Conservation (phyloP, 2,113 vertebrate species). For the Sphaerodactylus townsendi region DNA sequence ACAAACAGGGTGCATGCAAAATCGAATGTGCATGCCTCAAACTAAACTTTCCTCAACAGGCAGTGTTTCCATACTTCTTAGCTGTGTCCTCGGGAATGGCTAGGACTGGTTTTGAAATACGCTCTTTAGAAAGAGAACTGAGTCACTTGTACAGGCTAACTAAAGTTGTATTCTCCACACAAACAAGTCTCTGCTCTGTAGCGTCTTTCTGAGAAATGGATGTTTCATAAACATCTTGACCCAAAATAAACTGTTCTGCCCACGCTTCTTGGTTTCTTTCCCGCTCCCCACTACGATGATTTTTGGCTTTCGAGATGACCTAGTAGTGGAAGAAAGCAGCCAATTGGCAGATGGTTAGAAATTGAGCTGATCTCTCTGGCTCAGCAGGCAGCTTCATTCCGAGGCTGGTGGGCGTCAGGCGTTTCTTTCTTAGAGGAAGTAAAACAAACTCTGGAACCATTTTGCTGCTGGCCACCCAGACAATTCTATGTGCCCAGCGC, state of each 20-base stretch:
- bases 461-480: too few species aligned
- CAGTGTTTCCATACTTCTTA: background rate
- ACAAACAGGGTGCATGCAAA: conserved; percentile 55
- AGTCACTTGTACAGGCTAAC: too few species aligned
- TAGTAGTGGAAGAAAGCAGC: conserved; percentile 25
- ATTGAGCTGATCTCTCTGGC: background rate
- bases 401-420: too few species aligned
- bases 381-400: background rate
- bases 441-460: too few species aligned
- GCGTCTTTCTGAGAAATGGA: background rate
- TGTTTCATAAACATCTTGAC: background rate
- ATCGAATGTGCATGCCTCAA: conserved; percentile 45
- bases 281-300: background rate
- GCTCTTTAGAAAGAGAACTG: too few species aligned
- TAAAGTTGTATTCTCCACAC: background rate
- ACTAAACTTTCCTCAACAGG: conserved; percentile 41
- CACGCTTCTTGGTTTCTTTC: background rate
- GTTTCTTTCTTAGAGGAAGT: too few species aligned
- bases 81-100: background rate
- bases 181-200: background rate
- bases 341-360: background rate
- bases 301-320: conserved; percentile 3
- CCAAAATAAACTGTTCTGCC: background rate
- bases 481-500: too few species aligned
- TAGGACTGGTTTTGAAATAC: background rate